Evolutionary conservation across 2,113 vertebrate genomes (phyloP).

Genomic region (Anolis carolinensis): DNA sequence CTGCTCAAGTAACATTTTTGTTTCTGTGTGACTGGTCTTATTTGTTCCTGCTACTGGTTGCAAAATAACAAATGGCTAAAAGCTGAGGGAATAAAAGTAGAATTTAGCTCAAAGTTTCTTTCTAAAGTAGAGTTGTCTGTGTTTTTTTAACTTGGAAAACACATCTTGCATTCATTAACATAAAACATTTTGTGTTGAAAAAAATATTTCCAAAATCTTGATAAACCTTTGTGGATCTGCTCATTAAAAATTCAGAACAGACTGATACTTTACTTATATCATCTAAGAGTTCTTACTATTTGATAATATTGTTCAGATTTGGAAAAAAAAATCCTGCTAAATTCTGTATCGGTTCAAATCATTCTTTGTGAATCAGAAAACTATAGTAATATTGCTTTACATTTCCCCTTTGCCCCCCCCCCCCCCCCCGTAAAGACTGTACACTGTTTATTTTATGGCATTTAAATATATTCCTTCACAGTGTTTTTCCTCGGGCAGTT

Average conservation of each 20-base stretch:
- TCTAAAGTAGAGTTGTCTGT: slow-evolving; percentile 27
- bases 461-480: too few relatives aligned
- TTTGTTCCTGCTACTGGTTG: slow-evolving; percentile 28
- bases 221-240: background rate
- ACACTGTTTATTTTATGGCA: too few relatives aligned
- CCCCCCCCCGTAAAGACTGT: too few relatives aligned
- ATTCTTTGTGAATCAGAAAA: too few relatives aligned
- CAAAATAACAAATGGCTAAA: slow-evolving; percentile 24
- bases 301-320: background rate
- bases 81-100: background rate
- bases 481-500: background rate
- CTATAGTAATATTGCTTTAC: too few relatives aligned
- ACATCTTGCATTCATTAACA: background rate
- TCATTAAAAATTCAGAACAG: background rate
- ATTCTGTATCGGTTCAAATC: too few relatives aligned
- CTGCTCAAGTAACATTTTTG: slow-evolving; percentile 67
- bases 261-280: background rate
- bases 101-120: background rate
- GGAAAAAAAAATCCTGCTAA: too few relatives aligned
- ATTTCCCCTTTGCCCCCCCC: too few relatives aligned
- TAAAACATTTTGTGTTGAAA: background rate
- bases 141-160: background rate
- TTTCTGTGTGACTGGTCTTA: slow-evolving; percentile 48
- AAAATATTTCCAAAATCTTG: background rate
- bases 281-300: background rate